Conservation (phyloP, 2,113 vertebrate genomes). For the Solea solea region DNA sequence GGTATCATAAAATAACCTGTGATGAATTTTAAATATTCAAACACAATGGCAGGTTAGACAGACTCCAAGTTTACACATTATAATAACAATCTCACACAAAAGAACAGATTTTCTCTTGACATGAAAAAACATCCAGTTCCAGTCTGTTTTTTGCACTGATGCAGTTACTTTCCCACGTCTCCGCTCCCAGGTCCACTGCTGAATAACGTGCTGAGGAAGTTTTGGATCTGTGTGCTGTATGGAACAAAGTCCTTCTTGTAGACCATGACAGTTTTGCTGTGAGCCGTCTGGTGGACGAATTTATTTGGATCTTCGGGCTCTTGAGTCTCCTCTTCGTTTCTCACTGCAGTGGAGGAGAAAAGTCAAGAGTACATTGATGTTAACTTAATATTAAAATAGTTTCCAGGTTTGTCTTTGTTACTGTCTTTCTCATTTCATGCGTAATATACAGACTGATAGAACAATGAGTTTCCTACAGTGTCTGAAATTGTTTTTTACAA, state of each 20-base stretch:
- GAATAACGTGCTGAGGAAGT: constrained; percentile 51
- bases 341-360: background rate
- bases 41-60: too few relatives aligned
- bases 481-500: too few relatives aligned
- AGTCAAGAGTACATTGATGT: background rate
- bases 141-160: background rate
- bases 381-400: background rate
- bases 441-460: too few relatives aligned
- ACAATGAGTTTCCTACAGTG: too few relatives aligned
- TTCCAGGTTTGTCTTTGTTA: too few relatives aligned
- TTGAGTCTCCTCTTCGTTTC: constrained; percentile 16
- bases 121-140: background rate
- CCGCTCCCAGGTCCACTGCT: constrained; percentile 15
- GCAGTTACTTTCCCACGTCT: constrained; percentile 35
- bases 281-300: background rate
- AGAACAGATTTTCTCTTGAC: background rate
- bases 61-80: background rate
- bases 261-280: constrained; percentile 37
- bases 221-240: constrained; percentile 60
- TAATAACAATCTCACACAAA: constrained; percentile 2
- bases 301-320: constrained; percentile 22
- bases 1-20: too few relatives aligned
- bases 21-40: too few relatives aligned
- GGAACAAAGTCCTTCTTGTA: constrained; percentile 78
- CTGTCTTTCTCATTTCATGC: background rate